These are phyloP conservation scores for Cynopterus brachyotis DNA, from an alignment of 2,113 vertebrate genomes.

Conservation along the genomic window DNA sequence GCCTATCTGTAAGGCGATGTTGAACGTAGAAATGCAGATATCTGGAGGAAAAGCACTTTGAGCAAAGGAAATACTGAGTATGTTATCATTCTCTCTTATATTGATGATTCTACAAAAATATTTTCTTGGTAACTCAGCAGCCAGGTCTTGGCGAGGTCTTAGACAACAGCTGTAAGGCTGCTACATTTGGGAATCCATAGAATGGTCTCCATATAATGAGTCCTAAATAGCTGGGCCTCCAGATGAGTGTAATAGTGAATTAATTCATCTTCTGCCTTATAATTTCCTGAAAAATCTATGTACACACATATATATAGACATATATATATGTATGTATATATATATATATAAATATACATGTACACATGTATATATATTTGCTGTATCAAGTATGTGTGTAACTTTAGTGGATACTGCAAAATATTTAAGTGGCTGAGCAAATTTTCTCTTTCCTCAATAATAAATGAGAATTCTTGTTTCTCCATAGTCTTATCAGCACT, in stretches of 20 bases:
- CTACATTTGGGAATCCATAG: neutral
- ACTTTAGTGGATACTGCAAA: neutral
- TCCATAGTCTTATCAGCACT: neutral
- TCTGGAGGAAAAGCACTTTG: neutral
- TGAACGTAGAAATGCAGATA: neutral
- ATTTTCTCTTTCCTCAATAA: neutral
- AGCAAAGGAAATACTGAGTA: neutral
- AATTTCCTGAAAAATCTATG: neutral
- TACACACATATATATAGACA: too few relatives aligned
- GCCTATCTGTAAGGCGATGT: neutral
- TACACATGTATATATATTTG: neutral
- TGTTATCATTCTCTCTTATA: neutral
- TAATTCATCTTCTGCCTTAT: neutral
- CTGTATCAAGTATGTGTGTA: neutral
- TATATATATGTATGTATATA: neutral
- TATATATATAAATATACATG: too few relatives aligned
- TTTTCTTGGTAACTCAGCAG: neutral
- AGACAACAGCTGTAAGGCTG: neutral
- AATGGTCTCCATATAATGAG: neutral
- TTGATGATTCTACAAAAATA: neutral
- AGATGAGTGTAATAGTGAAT: neutral
- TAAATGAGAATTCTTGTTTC: neutral
- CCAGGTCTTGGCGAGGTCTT: neutral
- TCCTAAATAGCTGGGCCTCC: neutral
- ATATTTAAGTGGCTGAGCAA: neutral